Evolutionary conservation across 1,140 invertebrate species (phyloP).

Genomic region (Apis florea): DNA sequence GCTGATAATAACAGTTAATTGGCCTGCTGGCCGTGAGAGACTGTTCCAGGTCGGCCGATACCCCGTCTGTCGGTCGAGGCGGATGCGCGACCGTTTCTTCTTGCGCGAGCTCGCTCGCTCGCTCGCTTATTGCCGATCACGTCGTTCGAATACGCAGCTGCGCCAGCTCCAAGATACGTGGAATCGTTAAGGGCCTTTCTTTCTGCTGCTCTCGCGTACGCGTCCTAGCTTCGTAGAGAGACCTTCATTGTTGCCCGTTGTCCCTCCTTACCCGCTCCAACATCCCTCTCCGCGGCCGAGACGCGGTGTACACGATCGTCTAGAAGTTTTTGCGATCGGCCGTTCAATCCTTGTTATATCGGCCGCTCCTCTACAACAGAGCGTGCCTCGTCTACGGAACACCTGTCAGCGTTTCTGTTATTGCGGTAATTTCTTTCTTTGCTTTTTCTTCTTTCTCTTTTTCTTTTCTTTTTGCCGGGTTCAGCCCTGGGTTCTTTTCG

Average conservation of each 20-base stretch:
- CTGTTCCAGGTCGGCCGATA: constrained; percentile 50
- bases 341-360: constrained; percentile 43
- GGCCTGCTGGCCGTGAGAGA: constrained; percentile 58
- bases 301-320: constrained; percentile 3
- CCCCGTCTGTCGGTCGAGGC: constrained; percentile 39
- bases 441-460: not conserved
- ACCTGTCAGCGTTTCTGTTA: constrained; percentile 43
- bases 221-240: not conserved
- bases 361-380: not conserved
- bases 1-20: constrained; percentile 75
- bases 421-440: not conserved
- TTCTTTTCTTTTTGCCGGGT: too few species aligned
- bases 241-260: constrained; percentile 33
- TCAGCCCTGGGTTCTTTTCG: too few species aligned
- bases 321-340: constrained; percentile 5
- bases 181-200: constrained; percentile 65
- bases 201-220: constrained; percentile 18
- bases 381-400: not conserved
- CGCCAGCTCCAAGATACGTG: constrained; percentile 50
- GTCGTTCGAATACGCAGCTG: constrained; percentile 51
- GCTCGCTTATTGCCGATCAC: constrained; percentile 56
- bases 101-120: constrained; percentile 30
- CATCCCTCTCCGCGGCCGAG: not conserved
- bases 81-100: constrained; percentile 48
- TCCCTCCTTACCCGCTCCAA: not conserved